Base-by-base conservation (phyloP, 23 tunicate species). In the Trididemnum nubilum region DNA sequence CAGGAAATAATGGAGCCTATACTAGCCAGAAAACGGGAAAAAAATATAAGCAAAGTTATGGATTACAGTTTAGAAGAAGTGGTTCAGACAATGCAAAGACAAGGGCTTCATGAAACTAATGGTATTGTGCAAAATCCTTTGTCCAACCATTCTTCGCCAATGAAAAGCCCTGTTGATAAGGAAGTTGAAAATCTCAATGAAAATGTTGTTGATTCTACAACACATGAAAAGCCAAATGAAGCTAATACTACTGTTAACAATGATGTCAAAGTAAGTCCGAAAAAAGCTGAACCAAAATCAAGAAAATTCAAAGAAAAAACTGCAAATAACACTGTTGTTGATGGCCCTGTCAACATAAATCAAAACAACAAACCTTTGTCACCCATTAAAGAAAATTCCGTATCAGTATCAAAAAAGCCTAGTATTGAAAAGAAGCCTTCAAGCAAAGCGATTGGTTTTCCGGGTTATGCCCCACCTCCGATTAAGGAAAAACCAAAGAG, bases 381-480 rank as follows among this genome's bases (percentile, higher is more conserved):
- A 3, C 29, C 67, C n/a, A 33, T 33, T 32, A 67, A 67, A 31
- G 38, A 5, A 33, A 67, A 67, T 4, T 21, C 38, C 18, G 38
- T 67, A 4, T 22, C 67, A 22, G 5, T 25, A 61, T 4, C 29
- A 4, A 67, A 67, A 33, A 67, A 67, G 22, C 22, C 31, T 12
- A 5, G 7, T 3, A 37, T 38, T 4, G 38, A 31, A 67, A 32
- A 32, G 25, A 67, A 67, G 22, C 37, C 74, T 33, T 4, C 37
- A 30, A 4, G 40, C 36, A 77, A 77, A 54, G 26, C 19, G 22
- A 52, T 54, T 27, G 38, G 72, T 29, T 85, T 85, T 70, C 90
- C 90, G 34, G 90, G 90, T 0, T 85, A 85, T 60, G 51, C 84
- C 23, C 88, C 88, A 12, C 71, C 70, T 0, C 69, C 77, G 3